Evolutionary conservation across 30 jellyfish, hydroid and myxozoan genomes (phyloP).

Genomic region (Aurelia aurita complex sp. Pacific): DNA sequence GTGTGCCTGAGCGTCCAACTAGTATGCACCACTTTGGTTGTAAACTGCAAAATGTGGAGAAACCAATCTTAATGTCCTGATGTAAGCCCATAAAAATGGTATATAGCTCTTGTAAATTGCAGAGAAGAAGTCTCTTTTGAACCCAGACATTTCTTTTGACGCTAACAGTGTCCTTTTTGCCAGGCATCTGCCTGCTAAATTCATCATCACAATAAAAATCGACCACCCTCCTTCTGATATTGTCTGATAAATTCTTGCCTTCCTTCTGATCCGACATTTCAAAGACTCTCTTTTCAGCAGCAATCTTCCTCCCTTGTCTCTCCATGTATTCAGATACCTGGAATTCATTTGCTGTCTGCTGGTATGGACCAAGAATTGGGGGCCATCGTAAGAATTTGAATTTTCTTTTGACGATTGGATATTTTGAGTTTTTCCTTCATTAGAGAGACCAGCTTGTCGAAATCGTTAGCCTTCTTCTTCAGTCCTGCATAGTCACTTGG

Average conservation of each 20-base stretch:
- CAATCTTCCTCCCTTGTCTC: slow-evolving; percentile 6
- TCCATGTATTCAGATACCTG: slow-evolving; percentile 32
- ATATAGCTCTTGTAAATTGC: not conserved
- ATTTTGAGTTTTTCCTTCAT: slow-evolving; percentile 24
- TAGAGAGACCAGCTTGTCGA: slow-evolving; percentile 25
- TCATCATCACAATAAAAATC: too few species aligned
- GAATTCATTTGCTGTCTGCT: slow-evolving; percentile 17
- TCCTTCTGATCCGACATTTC: too few species aligned
- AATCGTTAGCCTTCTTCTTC: slow-evolving; percentile 26
- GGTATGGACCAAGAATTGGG: slow-evolving; percentile 59
- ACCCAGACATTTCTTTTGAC: slow-evolving; percentile 21
- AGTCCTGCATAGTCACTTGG: not conserved
- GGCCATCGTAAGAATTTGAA: slow-evolving; percentile 14
- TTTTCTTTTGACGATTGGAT: slow-evolving; percentile 4
- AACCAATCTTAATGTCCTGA: too few species aligned
- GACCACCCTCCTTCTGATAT: too few species aligned
- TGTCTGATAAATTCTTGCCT: too few species aligned
- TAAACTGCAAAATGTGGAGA: too few species aligned
- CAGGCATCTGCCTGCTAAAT: not conserved
- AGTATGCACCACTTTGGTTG: too few species aligned
- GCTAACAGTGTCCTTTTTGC: slow-evolving; percentile 62
- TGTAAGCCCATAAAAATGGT: too few species aligned
- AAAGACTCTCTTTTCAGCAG: too few species aligned
- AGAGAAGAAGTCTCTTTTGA: slow-evolving; percentile 55
- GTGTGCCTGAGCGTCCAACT: too few species aligned